These are phyloP conservation scores for Lasius platythorax DNA, from an alignment of 2,888 invertebrate species.

Conservation along the genomic window DNA sequence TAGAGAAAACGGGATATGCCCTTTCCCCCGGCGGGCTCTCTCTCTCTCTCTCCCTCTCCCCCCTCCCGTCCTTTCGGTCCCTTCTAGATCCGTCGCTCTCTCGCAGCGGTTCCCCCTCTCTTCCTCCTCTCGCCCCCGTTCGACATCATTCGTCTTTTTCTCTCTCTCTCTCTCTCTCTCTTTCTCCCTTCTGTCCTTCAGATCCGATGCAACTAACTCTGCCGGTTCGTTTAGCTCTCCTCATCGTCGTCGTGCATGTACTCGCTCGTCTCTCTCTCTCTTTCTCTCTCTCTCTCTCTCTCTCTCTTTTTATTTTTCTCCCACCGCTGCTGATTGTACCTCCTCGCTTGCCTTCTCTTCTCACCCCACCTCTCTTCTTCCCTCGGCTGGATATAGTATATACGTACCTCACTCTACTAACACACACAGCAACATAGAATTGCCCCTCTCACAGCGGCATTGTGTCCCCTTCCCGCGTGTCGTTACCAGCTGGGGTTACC, in stretches of 20 bases:
- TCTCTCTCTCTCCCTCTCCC: not conserved
- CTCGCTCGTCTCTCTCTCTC: slow-evolving; percentile 40
- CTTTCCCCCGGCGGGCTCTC: slow-evolving; percentile 61
- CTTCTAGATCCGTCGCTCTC: slow-evolving; percentile 64
- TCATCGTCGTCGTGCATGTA: slow-evolving; percentile 37
- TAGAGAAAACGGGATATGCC: slow-evolving; percentile 69
- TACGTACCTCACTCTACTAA: not conserved
- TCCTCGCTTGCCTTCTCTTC: slow-evolving; percentile 1
- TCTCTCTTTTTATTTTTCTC: slow-evolving; percentile 30
- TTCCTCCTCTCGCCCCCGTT: slow-evolving; percentile 35
- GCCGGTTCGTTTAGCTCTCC: slow-evolving; percentile 19
- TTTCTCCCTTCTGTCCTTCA: slow-evolving; percentile 51
- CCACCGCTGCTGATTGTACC: slow-evolving; percentile 11
- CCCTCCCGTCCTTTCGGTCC: slow-evolving; percentile 56
- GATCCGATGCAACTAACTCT: slow-evolving; percentile 15
- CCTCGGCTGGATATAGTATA: not conserved
- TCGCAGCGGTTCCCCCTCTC: slow-evolving; percentile 14
- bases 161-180: slow-evolving; percentile 36
- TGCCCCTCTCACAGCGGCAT: slow-evolving; percentile 41
- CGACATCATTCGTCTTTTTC: slow-evolving; percentile 57
- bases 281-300: slow-evolving; percentile 37
- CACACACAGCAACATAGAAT: slow-evolving; percentile 13
- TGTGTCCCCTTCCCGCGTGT: slow-evolving; percentile 43
- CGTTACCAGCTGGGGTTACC: slow-evolving; percentile 71
- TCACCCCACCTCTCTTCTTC: not conserved